Percentiles rank a stretch among this genome's conserved stretches.
Evolutionary conservation across 2,113 vertebrate species (phyloP).

Genomic region (Ardeotis arabs): DNA sequence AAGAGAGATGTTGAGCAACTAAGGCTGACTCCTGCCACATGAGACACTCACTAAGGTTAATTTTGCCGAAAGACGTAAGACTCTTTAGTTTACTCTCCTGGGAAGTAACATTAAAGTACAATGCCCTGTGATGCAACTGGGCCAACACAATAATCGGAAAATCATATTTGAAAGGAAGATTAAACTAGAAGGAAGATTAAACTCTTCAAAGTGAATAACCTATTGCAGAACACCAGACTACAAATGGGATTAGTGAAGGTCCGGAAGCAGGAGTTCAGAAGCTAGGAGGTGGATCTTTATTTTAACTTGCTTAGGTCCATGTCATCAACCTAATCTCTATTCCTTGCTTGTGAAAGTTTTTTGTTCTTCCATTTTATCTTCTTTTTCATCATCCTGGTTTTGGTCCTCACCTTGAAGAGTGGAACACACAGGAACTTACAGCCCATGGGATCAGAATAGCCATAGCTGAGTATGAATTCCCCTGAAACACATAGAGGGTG

Average conservation of each 20-base stretch:
- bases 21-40: background rate
- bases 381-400: background rate
- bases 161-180: conserved; percentile 5
- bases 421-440: background rate
- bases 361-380: background rate
- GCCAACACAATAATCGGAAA: background rate
- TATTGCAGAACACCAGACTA: background rate
- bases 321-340: background rate
- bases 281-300: background rate
- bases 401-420: background rate
- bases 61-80: background rate
- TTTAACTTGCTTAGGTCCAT: background rate
- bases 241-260: background rate
- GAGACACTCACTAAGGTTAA: background rate
- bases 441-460: background rate
- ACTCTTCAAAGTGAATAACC: background rate
- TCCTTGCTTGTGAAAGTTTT: background rate
- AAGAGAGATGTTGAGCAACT: conserved; percentile 51
- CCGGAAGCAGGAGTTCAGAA: conserved; percentile 19
- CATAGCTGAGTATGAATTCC: background rate
- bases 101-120: conserved; percentile 7
- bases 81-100: background rate
- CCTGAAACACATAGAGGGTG: background rate
- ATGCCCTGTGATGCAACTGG: background rate
- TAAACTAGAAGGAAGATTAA: background rate